Base-by-base conservation (phyloP, 2,888 invertebrate genomes). In the Elegia similella region DNA sequence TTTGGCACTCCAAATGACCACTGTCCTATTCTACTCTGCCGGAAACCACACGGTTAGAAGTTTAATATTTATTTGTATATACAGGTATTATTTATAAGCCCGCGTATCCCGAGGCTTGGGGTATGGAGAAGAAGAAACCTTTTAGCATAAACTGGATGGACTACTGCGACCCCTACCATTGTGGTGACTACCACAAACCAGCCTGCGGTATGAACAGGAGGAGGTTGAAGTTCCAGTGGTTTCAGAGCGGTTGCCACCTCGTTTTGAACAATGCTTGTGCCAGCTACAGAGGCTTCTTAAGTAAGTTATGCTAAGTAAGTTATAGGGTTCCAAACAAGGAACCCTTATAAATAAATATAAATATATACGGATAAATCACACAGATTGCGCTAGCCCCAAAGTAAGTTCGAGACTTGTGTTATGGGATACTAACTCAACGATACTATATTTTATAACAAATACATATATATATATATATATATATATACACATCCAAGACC, bases 81-180 rank as follows among this genome's bases (percentile, higher is more conserved):
- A 2, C 5, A 23, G 23, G 23, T 5, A 47, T 8, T 6, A 12
- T 16, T 17, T 47, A 23, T 5, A 23, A 23, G 6, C 29, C 29
- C n/a, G n/a, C 10, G 7, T n/a, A 17, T 5, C 38, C 38, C 2
- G 38, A 38, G 12, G 1, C 2, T 38, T n/a, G n/a, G 38, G 42
- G 52, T 0, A 59, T 73, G 0, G 62, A 67, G 0, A 64, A 64
- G 57, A 52, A 57, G 0, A 50, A 62, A 5, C 64, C 68, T 0
- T 86, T 62, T 58, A 53, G 76, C 6, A 68, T 79, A 0, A 71
- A 73, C 0, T 85, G 79, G 78, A 85, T 85, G 82, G 86, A 88
- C 13, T 87, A 82, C 42, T 89, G 88, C 17, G 87, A 82, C 1
- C 84, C 84, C 0, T 78, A 82, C 54, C 85, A 86, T 12, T 89